Conservation (phyloP, 2,797 vertebrate genomes). For the Semaprochilodus insignis region DNA sequence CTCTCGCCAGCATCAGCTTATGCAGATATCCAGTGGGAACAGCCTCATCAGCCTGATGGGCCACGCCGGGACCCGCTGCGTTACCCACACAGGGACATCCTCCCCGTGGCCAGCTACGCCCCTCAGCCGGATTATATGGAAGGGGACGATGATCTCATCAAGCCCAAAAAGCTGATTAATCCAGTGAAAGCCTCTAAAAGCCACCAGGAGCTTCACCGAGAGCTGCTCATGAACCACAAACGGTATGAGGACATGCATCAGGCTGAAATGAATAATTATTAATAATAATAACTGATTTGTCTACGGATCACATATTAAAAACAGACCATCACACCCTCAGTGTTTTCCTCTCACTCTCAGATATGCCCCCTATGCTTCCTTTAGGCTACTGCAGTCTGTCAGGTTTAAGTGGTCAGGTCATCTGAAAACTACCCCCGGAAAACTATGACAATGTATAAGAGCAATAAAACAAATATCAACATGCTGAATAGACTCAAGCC, state of each 20-base stretch:
- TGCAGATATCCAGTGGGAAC: constrained; percentile 85
- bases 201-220: constrained; percentile 94
- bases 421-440: too few relatives aligned
- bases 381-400: neutral
- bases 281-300: neutral
- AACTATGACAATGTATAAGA: too few relatives aligned
- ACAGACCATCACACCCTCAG: neutral
- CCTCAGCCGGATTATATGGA: constrained; percentile 86
- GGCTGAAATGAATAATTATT: neutral
- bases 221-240: constrained; percentile 92
- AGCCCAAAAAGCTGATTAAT: constrained; percentile 93
- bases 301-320: neutral
- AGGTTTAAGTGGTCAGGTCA: too few relatives aligned
- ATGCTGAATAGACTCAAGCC: too few relatives aligned
- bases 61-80: constrained; percentile 50
- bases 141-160: constrained; percentile 90
- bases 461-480: too few relatives aligned
- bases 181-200: constrained; percentile 93
- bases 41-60: constrained; percentile 61
- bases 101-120: constrained; percentile 75
- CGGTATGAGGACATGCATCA: constrained; percentile 71
- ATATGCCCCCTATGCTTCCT: neutral
- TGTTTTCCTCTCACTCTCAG: neutral
- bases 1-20: constrained; percentile 83
- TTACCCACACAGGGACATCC: constrained; percentile 61